Evolutionary conservation across 1,140 invertebrate genomes (phyloP), one percentile per base, ranked within the genome.

Genomic region (Zaprionus davidi): DNA sequence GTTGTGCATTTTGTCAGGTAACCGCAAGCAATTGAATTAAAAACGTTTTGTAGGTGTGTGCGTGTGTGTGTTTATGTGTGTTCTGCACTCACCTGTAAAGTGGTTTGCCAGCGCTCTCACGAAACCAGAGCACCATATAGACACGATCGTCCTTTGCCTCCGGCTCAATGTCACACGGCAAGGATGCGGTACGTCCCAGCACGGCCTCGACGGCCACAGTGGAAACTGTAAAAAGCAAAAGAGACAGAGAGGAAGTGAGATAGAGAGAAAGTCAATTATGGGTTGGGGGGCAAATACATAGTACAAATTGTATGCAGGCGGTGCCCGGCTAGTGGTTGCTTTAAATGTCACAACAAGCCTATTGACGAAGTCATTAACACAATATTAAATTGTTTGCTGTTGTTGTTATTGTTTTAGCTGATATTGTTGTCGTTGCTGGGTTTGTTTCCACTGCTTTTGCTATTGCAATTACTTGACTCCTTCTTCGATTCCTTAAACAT

Each of bases 111-210:
- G 95, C 96, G 60, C 95, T 95, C 88, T 97, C 96, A 78, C 96
- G 94, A 93, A 97, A 98, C 97, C 97, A 98, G 7, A 98, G 94
- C 75, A 98, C 97, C 96, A 98, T 97, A 93, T 97, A 97, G 72
- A 98, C 96, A 75, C 96, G 94, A 92, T 98, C 97, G 79, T 97
- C 96, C 85, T 95, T 94, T 71, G 95, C 95, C 80, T 95, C 94
- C 85, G 94, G 93, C 91, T 96, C 95, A 85, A 97, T 97, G 93
- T 97, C 96, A 93, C 97, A 98, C 44, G 97, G 97, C 78, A 98
- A 93, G 62, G 95, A 95, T 68, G 96, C 96, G 66, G 95, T 96
- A 63, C 95, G 94, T 51, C 96, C 96, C 71, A 97, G 94, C 38
- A 98, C 97, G 13, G 96, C 96, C 76, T 96, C 96, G 76, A 97